Conservation (phyloP, 2,888 invertebrate species). For the Hydraecia micacea region DNA sequence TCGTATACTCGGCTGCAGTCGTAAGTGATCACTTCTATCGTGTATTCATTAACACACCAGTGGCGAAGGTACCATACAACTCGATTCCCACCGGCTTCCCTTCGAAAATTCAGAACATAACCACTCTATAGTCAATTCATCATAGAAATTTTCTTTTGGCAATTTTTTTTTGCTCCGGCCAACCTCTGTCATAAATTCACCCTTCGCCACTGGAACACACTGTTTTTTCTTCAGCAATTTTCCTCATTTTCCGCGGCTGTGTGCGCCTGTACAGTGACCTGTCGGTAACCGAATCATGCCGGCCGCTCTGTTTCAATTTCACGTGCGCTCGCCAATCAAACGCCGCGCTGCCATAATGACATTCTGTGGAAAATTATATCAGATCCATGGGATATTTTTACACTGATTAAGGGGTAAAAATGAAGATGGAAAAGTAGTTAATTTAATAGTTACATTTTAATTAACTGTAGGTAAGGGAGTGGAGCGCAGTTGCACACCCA, state of each 20-base stretch:
- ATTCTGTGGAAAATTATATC: slow-evolving; percentile 38
- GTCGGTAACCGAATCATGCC: slow-evolving; percentile 76
- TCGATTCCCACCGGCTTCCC: no score
- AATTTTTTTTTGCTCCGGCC: no score
- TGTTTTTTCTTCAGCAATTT: neutral
- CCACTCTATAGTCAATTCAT: no score
- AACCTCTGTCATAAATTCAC: no score
- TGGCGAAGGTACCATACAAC: no score
- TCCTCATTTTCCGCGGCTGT: slow-evolving; percentile 4
- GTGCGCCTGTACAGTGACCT: slow-evolving; percentile 68
- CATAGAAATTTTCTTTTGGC: no score
- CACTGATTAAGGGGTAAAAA: neutral
- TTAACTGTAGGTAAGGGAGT: neutral
- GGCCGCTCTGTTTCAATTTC: slow-evolving; percentile 83
- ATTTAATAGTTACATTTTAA: neutral
- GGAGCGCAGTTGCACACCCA: neutral
- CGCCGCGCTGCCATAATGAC: slow-evolving; percentile 57
- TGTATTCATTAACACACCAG: no score
- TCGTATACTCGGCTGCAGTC: neutral
- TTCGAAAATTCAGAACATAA: no score
- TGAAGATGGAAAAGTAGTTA: neutral
- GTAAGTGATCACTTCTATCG: neutral
- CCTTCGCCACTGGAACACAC: no score
- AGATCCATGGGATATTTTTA: slow-evolving; percentile 27
- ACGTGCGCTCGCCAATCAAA: slow-evolving; percentile 76